A percentile compares a stretch with the other conserved stretches of the same genome.
phyloP scores from a whole-genome alignment of 1,140 invertebrate genomes.

The Theocolax elegans region DNA sequence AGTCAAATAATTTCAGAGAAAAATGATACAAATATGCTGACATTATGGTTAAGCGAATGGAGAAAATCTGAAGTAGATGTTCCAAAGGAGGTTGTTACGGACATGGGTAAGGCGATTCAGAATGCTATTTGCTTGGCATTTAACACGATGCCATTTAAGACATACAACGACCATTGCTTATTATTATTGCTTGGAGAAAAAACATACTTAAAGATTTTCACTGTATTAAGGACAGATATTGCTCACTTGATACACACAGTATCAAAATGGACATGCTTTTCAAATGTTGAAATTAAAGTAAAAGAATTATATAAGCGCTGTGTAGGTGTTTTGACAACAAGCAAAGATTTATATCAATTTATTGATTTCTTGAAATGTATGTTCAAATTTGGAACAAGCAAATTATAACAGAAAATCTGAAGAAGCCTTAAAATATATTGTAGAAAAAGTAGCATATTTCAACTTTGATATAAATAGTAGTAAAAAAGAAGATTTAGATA shows the following conservation, averaged over 20 bases:
- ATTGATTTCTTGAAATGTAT: too few relatives aligned
- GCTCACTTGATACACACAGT: neutral
- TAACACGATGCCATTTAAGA: neutral
- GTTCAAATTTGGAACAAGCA: too few relatives aligned
- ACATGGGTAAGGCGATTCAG: neutral
- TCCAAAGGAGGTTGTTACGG: neutral
- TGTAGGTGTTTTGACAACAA: neutral
- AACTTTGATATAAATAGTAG: too few relatives aligned
- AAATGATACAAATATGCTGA: neutral
- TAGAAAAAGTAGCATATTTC: too few relatives aligned
- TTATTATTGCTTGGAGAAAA: too few relatives aligned
- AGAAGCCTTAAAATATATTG: too few relatives aligned
- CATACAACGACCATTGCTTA: neutral
- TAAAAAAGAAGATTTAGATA: too few relatives aligned
- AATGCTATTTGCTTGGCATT: neutral
- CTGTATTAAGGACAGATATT: too few relatives aligned
- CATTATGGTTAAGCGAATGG: neutral
- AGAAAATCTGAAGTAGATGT: neutral
- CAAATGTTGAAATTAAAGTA: too few relatives aligned
- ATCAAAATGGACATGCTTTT: neutral
- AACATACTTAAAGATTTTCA: neutral
- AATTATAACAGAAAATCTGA: too few relatives aligned
- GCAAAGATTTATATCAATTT: neutral
- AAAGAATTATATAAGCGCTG: neutral
- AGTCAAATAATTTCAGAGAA: neutral